phyloP scores from a whole-genome alignment of 2,797 vertebrate genomes.

The Buphagus erythrorhynchus region DNA sequence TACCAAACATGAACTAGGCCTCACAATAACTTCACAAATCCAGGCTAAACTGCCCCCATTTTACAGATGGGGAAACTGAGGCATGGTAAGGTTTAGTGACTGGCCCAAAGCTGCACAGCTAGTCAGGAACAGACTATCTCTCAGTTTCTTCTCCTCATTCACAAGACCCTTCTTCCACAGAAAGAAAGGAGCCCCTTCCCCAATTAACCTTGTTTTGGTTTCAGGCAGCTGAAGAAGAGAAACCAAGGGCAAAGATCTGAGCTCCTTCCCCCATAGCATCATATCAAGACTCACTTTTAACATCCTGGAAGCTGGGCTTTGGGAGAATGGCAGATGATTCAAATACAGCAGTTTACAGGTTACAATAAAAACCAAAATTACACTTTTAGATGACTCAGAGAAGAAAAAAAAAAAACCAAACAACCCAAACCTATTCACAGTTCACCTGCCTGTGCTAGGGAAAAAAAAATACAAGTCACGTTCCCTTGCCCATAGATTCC shows the following conservation, averaged over 20 bases:
- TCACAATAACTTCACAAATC: not conserved
- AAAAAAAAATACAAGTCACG: slow-evolving; percentile 12
- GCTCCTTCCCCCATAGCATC: not conserved
- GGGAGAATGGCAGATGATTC: slow-evolving; percentile 43
- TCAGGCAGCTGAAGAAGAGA: not conserved
- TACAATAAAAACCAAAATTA: slow-evolving; percentile 57
- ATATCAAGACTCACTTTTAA: not conserved
- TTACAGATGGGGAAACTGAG: slow-evolving; percentile 44
- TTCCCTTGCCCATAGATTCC: slow-evolving; percentile 11
- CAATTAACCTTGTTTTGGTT: not conserved
- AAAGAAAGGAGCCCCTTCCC: not conserved
- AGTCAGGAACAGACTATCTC: not conserved
- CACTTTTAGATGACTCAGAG: slow-evolving; percentile 44
- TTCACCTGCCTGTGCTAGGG: slow-evolving; percentile 63
- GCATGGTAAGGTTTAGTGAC: not conserved
- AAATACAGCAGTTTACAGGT: slow-evolving; percentile 79
- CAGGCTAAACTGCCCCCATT: not conserved
- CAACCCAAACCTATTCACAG: slow-evolving; percentile 31
- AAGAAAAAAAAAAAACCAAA: not conserved
- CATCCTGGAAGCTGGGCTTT: slow-evolving; percentile 6
- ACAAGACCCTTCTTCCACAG: not conserved
- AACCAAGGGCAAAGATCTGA: not conserved
- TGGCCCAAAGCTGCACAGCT: not conserved
- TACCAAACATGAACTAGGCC: not conserved
- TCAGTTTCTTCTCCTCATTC: not conserved